Percentiles rank a stretch among this genome's conserved stretches.
Conservation (phyloP, 2,797 vertebrate genomes). For the Micropoecilia bifurca region DNA sequence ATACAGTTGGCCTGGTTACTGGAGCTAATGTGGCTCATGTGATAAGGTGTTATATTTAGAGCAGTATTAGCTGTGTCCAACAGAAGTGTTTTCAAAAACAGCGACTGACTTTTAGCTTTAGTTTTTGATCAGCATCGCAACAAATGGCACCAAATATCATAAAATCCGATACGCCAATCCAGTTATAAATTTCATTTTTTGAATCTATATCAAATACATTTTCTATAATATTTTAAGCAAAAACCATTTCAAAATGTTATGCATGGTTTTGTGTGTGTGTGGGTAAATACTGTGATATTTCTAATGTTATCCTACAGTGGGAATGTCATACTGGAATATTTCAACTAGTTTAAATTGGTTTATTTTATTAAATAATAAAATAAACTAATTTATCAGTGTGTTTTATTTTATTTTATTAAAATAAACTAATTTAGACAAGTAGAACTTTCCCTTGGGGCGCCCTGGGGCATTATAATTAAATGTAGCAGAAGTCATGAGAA, state of each 20-base stretch:
- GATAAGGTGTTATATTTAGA: not conserved
- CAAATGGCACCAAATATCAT: not conserved
- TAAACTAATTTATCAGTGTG: not conserved
- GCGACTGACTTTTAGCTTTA: not conserved
- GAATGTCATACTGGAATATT: not conserved
- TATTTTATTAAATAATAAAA: not conserved
- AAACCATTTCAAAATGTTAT: not conserved
- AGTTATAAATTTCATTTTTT: not conserved
- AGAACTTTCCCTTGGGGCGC: constrained; percentile 20
- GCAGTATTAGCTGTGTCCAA: not conserved
- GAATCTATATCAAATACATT: not conserved
- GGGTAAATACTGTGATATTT: not conserved
- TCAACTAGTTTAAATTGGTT: not conserved
- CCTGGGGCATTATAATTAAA: not conserved
- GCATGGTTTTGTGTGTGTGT: not conserved
- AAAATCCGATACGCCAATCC: not conserved
- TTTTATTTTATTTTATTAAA: not conserved
- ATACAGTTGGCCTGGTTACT: not conserved
- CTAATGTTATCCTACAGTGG: not conserved
- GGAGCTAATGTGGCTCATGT: not conserved
- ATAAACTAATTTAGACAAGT: not conserved
- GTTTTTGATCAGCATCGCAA: not conserved
- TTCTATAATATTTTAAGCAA: not conserved
- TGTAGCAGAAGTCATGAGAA: not conserved
- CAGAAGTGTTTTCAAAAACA: not conserved